Evolutionary conservation across 92 coral and sea anemone genomes (phyloP), one percentile per base, ranked within the genome.

Genomic region (Epizoanthus ramosus): DNA sequence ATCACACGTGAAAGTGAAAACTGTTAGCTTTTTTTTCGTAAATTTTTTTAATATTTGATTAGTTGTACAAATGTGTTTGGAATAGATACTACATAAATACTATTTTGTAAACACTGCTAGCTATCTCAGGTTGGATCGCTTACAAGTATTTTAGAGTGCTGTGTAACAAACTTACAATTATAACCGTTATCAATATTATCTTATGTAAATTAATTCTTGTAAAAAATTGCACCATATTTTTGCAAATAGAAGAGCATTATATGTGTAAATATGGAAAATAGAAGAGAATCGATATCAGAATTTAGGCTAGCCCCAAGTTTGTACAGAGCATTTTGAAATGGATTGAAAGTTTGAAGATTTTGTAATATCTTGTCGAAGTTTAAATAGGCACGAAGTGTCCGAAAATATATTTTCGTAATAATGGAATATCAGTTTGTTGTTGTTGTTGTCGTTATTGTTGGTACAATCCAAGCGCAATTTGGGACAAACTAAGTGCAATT

Each of bases 131-230:
- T 43, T 18, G 43, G 50, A 19, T 8, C 33, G 4, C 5, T 47
- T 28, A 50, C 54, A 77, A 75, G 58, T 41, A 12, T 63, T 77
- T 77, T 15, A 28, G 65, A 41, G 71, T 77, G 71, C 82, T 77
- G 50, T 77, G 82, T 61, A 37, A 22, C 41, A 61, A 77, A 39
- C 82, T 43, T 22, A n/a, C 33, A 8, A 37, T 23, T 39, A 18
- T 63, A 41, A 13, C 15, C 69, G 22, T 28, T 56, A 15, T 59
- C 8, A 5, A 59, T 21, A n/a, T 59, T 24, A 60, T 63, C 39
- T 77, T 39, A 39, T 77, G 82, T 77, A 77, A 77, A 61, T 77
- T 69, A 77, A 61, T 77, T 69, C 23, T 77, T 61, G 82, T 77
- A 39, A 37, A 77, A 61, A 77, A 6, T n/a, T 77, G 66, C 71